These are phyloP conservation scores for Harpagus bidentatus DNA, from an alignment of 2,113 vertebrate species.

Conservation along the genomic window DNA sequence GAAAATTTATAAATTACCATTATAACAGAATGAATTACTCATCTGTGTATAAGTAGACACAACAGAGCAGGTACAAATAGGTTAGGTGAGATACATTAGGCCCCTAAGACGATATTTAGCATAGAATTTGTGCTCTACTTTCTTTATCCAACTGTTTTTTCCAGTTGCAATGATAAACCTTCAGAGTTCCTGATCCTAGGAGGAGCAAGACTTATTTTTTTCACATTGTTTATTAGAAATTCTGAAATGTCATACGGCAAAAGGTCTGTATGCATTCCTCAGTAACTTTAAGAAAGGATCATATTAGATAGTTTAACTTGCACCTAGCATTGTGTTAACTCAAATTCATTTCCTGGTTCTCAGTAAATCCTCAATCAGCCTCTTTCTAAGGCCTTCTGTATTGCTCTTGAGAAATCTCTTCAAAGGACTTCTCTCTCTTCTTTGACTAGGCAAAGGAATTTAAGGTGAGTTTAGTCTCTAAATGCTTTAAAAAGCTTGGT, in stretches of 20 bases:
- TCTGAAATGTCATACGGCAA: background rate
- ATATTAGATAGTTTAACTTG: background rate
- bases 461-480: background rate
- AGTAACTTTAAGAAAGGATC: background rate
- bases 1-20: conserved; percentile 3
- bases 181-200: background rate
- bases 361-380: background rate
- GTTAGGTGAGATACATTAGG: background rate
- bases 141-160: background rate
- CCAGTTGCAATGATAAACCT: background rate
- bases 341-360: background rate
- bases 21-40: background rate
- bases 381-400: background rate
- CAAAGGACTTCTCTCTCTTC: background rate
- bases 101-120: background rate
- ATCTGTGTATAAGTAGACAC: background rate
- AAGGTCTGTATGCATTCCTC: background rate
- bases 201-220: background rate
- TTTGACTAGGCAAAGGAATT: background rate
- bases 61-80: background rate
- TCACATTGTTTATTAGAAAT: background rate
- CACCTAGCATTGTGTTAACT: background rate
- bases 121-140: background rate
- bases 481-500: background rate
- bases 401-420: background rate